A percentile compares a stretch with the other conserved stretches of the same genome.
Conservation (phyloP, 1,140 invertebrate species). For the Trigoniulus corallinus region DNA sequence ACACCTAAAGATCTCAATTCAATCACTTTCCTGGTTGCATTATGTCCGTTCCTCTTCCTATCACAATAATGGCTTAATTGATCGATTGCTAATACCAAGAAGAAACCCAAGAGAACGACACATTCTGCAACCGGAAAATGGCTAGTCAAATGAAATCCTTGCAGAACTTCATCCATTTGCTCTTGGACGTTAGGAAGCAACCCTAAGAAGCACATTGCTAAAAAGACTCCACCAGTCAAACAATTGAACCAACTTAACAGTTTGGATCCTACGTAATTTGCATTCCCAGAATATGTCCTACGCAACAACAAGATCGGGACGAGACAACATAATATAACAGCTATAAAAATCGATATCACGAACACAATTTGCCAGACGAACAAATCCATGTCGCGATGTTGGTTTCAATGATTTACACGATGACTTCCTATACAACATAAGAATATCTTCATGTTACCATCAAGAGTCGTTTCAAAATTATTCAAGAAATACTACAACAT, state of each 20-base stretch:
- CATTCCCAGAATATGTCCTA: background rate
- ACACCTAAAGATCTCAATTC: background rate
- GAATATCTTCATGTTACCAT: too few relatives aligned
- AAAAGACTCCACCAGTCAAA: conserved; percentile 25
- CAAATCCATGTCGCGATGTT: too few relatives aligned
- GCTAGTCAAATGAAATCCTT: conserved; percentile 6
- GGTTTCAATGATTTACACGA: too few relatives aligned
- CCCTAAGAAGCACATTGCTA: conserved; percentile 26
- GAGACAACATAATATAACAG: background rate
- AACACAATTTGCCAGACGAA: background rate
- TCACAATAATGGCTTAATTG: conserved; percentile 6
- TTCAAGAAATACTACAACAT: too few relatives aligned
- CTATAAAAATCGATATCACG: background rate
- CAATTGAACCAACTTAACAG: conserved; percentile 21
- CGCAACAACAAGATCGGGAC: background rate
- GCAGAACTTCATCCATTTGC: conserved; percentile 14
- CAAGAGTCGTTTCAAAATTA: too few relatives aligned
- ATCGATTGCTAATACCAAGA: conserved; percentile 18
- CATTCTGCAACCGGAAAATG: conserved; percentile 18
- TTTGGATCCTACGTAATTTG: background rate
- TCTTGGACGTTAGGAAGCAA: conserved; percentile 23
- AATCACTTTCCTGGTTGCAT: background rate
- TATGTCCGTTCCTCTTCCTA: background rate
- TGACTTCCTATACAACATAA: too few relatives aligned
- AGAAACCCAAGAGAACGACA: conserved; percentile 20